Conservation (phyloP, 2,797 vertebrate genomes). For the Thalassophryne amazonica region DNA sequence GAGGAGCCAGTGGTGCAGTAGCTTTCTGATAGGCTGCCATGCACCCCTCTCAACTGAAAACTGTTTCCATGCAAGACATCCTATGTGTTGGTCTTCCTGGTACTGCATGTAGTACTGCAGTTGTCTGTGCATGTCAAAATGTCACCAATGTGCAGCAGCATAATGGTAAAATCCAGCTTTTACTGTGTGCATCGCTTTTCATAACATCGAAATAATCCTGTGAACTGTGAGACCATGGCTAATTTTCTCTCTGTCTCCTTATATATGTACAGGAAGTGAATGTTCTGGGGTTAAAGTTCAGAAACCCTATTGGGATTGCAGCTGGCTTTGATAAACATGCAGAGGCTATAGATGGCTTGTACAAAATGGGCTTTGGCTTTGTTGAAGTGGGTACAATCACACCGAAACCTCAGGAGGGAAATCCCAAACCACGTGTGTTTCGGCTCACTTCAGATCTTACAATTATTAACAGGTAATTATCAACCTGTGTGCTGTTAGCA, state of each 20-base stretch:
- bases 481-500: too few relatives aligned
- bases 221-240: not conserved
- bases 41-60: too few relatives aligned
- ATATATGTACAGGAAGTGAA: constrained; percentile 79
- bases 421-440: constrained; percentile 90
- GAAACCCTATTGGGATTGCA: constrained; percentile 91
- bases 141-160: too few relatives aligned
- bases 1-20: too few relatives aligned
- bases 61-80: too few relatives aligned
- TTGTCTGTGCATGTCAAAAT: too few relatives aligned
- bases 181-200: not conserved
- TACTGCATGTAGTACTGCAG: too few relatives aligned
- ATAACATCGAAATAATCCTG: not conserved
- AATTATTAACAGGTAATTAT: constrained; percentile 93
- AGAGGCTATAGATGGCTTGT: constrained; percentile 91
- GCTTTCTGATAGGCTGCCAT: too few relatives aligned
- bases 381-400: constrained; percentile 96
- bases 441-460: constrained; percentile 85
- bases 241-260: too few relatives aligned
- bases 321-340: constrained; percentile 97
- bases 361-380: constrained; percentile 92
- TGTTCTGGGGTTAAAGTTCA: constrained; percentile 84
- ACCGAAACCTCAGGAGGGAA: constrained; percentile 91
- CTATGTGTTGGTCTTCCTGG: too few relatives aligned
- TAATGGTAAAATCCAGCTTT: too few relatives aligned